phyloP scores from a whole-genome alignment of 2,888 invertebrate genomes.

The Aspidiotus rigidus region DNA sequence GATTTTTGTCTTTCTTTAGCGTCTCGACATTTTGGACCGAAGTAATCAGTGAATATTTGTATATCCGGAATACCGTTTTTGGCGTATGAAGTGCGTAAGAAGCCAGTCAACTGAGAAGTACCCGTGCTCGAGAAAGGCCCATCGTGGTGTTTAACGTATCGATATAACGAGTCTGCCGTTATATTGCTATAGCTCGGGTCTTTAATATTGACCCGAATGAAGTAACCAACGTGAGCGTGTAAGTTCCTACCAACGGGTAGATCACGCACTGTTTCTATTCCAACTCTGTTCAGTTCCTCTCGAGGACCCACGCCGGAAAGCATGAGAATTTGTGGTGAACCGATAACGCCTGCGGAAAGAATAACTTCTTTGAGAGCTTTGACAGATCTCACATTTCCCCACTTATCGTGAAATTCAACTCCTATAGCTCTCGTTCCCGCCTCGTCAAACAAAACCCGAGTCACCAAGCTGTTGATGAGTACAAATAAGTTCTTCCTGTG shows the following conservation, averaged over 20 bases:
- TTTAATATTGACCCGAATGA: constrained; percentile 37
- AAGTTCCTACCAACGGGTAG: constrained; percentile 51
- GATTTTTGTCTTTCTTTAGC: constrained; percentile 33
- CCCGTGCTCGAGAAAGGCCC: constrained; percentile 45
- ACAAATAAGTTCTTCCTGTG: constrained; percentile 41
- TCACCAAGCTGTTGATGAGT: constrained; percentile 48
- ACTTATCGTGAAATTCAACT: constrained; percentile 57
- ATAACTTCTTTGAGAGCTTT: constrained; percentile 56
- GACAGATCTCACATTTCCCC: constrained; percentile 43
- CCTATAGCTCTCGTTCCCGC: constrained; percentile 57
- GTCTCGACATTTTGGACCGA: constrained; percentile 14
- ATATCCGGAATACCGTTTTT: constrained; percentile 42
- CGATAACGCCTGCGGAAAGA: constrained; percentile 56
- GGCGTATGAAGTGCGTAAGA: constrained; percentile 43
- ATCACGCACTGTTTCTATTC: constrained; percentile 45
- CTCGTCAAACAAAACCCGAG: constrained; percentile 47
- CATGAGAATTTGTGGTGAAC: constrained; percentile 59
- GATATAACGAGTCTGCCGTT: constrained; percentile 40
- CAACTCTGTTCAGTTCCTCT: constrained; percentile 46
- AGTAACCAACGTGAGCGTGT: constrained; percentile 48
- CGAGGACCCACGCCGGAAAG: constrained; percentile 56
- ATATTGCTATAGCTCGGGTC: constrained; percentile 36
- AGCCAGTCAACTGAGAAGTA: constrained; percentile 45
- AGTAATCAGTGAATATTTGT: constrained; percentile 44
- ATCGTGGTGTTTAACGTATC: constrained; percentile 42